Evolutionary conservation across 2,797 vertebrate genomes (phyloP).

Genomic region (Myiotriccus ornatus): DNA sequence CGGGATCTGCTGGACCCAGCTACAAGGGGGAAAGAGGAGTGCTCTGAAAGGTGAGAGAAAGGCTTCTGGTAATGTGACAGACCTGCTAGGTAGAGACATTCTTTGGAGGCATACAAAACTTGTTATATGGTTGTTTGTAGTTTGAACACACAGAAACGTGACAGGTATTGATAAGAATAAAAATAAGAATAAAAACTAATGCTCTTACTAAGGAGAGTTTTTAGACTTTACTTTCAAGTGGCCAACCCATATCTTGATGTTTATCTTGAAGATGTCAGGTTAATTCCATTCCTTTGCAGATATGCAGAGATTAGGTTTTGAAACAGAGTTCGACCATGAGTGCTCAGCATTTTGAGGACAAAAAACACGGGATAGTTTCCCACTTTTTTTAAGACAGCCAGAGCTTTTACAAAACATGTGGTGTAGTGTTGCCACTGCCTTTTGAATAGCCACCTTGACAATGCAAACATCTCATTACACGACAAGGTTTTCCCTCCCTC

Average conservation of each 20-base stretch:
- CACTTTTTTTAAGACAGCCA: neutral
- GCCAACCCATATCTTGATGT: neutral
- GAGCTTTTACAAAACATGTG: neutral
- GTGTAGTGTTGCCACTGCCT: fast-evolving
- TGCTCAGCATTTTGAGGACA: neutral
- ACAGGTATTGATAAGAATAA: neutral
- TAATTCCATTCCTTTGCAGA: neutral
- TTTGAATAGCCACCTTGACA: neutral
- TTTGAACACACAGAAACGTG: neutral
- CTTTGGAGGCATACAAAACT: neutral
- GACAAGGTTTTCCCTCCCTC: neutral
- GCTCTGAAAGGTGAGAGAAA: neutral
- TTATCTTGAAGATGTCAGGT: neutral
- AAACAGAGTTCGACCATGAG: neutral
- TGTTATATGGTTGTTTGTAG: fast-evolving
- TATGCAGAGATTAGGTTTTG: neutral
- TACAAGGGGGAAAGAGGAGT: neutral
- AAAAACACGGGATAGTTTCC: neutral
- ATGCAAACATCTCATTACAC: neutral
- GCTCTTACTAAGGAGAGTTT: neutral
- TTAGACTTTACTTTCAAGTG: neutral
- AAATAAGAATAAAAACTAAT: neutral
- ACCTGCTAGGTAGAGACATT: neutral
- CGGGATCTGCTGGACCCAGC: fast-evolving
- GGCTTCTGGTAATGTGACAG: neutral